Conservation (phyloP, 2,797 vertebrate species). For the Chaenodraco wilsoni region DNA sequence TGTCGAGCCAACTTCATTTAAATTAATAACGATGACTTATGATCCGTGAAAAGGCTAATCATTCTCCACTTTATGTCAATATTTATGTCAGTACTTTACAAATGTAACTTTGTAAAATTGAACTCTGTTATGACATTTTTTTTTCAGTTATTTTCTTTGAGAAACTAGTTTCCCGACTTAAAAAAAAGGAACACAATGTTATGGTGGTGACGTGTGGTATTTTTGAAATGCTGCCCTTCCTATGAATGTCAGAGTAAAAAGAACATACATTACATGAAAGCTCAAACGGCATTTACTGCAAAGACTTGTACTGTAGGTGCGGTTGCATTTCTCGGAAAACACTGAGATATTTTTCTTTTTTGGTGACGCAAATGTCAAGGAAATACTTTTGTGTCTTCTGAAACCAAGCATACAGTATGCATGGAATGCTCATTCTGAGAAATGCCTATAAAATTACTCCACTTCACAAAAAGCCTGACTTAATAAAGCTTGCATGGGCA, state of each 20-base stretch:
- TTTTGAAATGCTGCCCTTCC: slow-evolving; percentile 47
- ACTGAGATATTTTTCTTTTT: slow-evolving; percentile 1
- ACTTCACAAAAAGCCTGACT: slow-evolving; percentile 17
- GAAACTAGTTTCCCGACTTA: slow-evolving; percentile 61
- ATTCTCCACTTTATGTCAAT: background rate
- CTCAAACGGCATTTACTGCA: slow-evolving; percentile 3
- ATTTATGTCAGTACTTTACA: background rate
- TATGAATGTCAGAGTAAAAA: slow-evolving; percentile 37
- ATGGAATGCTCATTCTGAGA: slow-evolving; percentile 48
- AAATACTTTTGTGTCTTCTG: slow-evolving; percentile 36
- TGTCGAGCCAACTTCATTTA: background rate
- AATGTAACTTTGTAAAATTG: slow-evolving; percentile 2
- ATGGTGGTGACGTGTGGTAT: slow-evolving; percentile 36
- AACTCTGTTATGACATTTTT: slow-evolving; percentile 8
- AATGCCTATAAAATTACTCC: slow-evolving; percentile 24
- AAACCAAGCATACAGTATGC: slow-evolving; percentile 31
- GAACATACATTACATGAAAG: slow-evolving; percentile 16
- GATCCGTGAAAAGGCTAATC: background rate
- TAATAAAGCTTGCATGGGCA: background rate
- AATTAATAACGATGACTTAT: background rate
- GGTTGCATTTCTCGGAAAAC: slow-evolving; percentile 48
- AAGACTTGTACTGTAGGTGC: slow-evolving; percentile 36
- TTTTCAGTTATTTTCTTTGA: slow-evolving; percentile 43
- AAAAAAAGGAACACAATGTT: slow-evolving; percentile 49
- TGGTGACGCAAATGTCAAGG: slow-evolving; percentile 37